Conservation (phyloP, 1,140 invertebrate genomes). For the Liolophura sinensis region DNA sequence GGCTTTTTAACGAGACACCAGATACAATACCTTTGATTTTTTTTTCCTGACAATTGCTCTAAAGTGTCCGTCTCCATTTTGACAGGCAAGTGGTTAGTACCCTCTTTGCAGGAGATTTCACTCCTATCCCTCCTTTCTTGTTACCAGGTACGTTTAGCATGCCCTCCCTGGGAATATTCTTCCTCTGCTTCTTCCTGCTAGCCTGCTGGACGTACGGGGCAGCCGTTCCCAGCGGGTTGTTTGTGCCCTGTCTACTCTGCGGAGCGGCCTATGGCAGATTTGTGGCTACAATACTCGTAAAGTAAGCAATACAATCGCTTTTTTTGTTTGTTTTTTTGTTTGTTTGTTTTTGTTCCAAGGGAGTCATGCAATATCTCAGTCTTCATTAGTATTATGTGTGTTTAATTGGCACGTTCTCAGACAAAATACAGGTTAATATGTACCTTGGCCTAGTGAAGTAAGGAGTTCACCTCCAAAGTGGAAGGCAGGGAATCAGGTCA, state of each 20-base stretch:
- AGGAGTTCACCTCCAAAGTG: too few relatives aligned
- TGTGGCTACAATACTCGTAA: conserved; percentile 68
- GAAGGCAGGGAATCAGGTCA: too few relatives aligned
- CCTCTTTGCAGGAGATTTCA: neutral
- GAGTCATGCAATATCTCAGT: too few relatives aligned
- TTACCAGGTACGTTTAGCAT: conserved; percentile 80
- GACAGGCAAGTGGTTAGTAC: too few relatives aligned
- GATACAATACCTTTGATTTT: too few relatives aligned
- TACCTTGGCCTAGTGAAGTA: too few relatives aligned
- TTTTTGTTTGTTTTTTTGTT: neutral
- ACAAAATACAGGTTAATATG: too few relatives aligned
- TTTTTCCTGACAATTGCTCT: too few relatives aligned
- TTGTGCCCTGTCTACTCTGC: conserved; percentile 92
- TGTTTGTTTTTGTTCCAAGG: neutral
- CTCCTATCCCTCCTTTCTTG: conserved; percentile 4
- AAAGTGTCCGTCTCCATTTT: too few relatives aligned
- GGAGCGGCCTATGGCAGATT: conserved; percentile 96
- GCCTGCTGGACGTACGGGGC: conserved; percentile 93
- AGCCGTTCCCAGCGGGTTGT: conserved; percentile 90
- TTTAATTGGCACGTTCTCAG: too few relatives aligned
- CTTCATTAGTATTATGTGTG: too few relatives aligned
- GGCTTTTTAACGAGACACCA: too few relatives aligned
- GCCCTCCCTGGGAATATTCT: conserved; percentile 78
- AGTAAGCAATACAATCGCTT: conserved; percentile 22
- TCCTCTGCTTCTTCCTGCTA: conserved; percentile 85